Conservation (phyloP, 2,113 vertebrate genomes). For the Fregata magnificens region DNA sequence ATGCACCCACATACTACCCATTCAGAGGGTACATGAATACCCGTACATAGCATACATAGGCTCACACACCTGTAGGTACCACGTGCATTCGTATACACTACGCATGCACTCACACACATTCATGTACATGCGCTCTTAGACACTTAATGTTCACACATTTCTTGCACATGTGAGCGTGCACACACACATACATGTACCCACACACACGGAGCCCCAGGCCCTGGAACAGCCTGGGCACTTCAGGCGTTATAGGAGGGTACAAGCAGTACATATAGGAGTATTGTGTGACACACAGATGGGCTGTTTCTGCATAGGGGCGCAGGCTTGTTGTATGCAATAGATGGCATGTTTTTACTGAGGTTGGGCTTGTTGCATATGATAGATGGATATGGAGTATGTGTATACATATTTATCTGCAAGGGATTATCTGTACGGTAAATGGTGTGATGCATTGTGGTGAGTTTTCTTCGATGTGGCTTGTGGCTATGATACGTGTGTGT, state of each 20-base stretch:
- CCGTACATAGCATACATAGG: too few species aligned
- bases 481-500: not conserved
- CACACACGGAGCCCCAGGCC: not conserved
- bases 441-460: fast-evolving
- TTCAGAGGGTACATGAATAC: too few species aligned
- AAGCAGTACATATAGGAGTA: fast-evolving
- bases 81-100: fast-evolving
- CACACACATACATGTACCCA: fast-evolving
- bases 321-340: fast-evolving
- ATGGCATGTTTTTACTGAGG: not conserved
- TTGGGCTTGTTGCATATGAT: not conserved
- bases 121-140: fast-evolving
- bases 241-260: too few species aligned
- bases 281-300: fast-evolving
- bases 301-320: not conserved
- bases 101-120: fast-evolving
- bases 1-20: fast-evolving
- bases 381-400: not conserved
- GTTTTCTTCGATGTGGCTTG: not conserved
- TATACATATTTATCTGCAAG: not conserved
- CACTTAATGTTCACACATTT: fast-evolving
- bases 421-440: not conserved
- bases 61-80: not conserved
- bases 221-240: too few species aligned
- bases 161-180: fast-evolving